Base-by-base conservation (phyloP, 2,113 vertebrate species). In the Melanostigma gelatinosum region DNA sequence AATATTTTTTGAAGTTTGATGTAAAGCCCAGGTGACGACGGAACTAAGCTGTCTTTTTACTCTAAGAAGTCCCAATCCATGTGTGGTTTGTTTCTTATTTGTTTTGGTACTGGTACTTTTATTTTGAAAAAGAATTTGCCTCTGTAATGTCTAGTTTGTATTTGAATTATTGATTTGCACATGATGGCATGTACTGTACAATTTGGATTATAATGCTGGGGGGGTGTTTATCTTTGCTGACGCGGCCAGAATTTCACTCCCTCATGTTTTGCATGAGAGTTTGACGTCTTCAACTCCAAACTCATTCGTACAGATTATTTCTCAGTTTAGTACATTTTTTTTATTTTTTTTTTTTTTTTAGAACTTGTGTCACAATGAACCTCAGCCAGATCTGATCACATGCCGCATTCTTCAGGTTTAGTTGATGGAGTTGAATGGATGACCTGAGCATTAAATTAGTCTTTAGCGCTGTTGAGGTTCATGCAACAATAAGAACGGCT, bases 101-200 rank as follows among this genome's bases (percentile, higher is more conserved):
- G 34, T 40, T 84, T 73, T 76, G 68, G 52, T 79, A 82, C 72
- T 78, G 85, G 86, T 92, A 91, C 87, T 88, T 72, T 77, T 72
- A 15, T 77, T 82, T 83, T 3, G 13, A 68, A 76, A 40, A 71
- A 54, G 2, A 29, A 27, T 27, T 24, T 27, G 79, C 73, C 76
- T 79, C 75, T 73, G 67, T 79, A 57, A n/a, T 72, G 77, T 88
- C 36, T 54, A 40, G 63, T 82, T 88, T 75, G 55, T 77, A 22
- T 88, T 79, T 87, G 75, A 79, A 78, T 63, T 36, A 79, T 46
- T 85, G 67, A 79, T 90, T 91, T 91, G 90, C 90, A 91, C 89
- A 91, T 77, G 67, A 89, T n/a, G 16, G 86, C 87, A 79, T 91
- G 88, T 89, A 90, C 91, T 90, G 91, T 93, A 88, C 88, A 71